Evolutionary conservation across 2,113 vertebrate genomes (phyloP).

Genomic region (Eptatretus burgeri): DNA sequence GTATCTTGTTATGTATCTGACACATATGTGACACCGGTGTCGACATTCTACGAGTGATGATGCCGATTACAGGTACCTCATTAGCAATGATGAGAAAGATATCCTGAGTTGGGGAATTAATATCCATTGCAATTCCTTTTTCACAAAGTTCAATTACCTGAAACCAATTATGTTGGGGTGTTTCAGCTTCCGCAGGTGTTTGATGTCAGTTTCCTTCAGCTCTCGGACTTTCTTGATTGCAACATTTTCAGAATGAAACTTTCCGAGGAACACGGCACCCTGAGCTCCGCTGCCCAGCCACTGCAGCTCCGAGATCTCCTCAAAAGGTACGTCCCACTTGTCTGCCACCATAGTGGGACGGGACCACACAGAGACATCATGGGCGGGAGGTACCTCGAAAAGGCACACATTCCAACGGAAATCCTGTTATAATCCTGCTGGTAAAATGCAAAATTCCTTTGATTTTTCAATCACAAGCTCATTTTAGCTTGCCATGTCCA

Average conservation of each 20-base stretch:
- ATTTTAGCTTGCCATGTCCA: too few relatives aligned
- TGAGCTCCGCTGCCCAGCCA: constrained; percentile 92
- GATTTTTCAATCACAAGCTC: too few relatives aligned
- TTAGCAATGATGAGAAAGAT: too few relatives aligned
- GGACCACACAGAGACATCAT: too few relatives aligned
- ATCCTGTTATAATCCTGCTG: too few relatives aligned
- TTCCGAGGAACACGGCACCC: constrained; percentile 78
- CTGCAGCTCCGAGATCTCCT: constrained; percentile 92
- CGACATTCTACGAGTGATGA: too few relatives aligned
- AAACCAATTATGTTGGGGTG: constrained; percentile 96
- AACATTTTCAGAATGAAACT: constrained; percentile 68
- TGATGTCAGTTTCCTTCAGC: constrained; percentile 93
- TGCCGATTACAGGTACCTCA: too few relatives aligned
- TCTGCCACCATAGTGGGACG: constrained; percentile 21
- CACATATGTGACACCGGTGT: too few relatives aligned
- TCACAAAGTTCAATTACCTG: constrained; percentile 28
- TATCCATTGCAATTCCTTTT: accelerated
- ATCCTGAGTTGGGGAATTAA: neutral
- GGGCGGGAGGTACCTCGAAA: too few relatives aligned
- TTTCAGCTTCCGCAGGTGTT: constrained; percentile 71
- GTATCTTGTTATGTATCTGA: too few relatives aligned
- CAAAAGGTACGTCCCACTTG: constrained; percentile 86
- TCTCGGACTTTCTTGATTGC: constrained; percentile 98
- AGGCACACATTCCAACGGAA: too few relatives aligned
- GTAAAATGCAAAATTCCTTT: too few relatives aligned